Percentiles rank a stretch among this genome's conserved stretches.
These are phyloP conservation scores for Chiroxiphia lanceolata DNA, from an alignment of 2,797 vertebrate genomes.

Conservation along the genomic window DNA sequence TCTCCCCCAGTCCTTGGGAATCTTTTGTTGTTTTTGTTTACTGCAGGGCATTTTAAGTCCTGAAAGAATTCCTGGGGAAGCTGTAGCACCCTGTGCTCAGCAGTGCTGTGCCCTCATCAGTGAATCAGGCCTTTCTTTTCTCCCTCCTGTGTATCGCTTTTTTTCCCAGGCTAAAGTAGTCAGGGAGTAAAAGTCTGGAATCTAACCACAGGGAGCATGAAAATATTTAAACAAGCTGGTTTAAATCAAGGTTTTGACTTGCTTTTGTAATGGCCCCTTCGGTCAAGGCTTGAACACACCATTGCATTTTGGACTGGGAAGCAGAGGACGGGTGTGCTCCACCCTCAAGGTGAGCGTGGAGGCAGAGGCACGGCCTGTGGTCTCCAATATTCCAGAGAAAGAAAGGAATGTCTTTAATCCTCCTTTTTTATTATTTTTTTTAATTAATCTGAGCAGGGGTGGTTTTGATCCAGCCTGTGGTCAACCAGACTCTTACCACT, in stretches of 20 bases:
- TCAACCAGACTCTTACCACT: fast-evolving
- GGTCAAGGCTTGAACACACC: background rate
- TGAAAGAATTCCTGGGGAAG: background rate
- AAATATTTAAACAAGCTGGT: slow-evolving; percentile 42
- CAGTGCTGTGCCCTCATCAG: background rate
- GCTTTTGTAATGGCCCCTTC: background rate
- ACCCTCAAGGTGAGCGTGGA: fast-evolving
- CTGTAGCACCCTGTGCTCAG: slow-evolving; percentile 8
- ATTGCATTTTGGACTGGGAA: background rate
- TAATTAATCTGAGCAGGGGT: background rate
- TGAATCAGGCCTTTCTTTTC: slow-evolving; percentile 47
- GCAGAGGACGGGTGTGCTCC: background rate
- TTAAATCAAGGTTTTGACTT: slow-evolving; percentile 35
- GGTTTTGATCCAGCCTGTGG: background rate
- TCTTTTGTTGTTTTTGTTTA: slow-evolving; percentile 36
- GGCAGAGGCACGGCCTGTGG: background rate
- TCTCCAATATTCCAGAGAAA: background rate
- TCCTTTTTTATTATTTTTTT: background rate
- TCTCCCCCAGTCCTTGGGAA: background rate
- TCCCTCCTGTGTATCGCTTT: fast-evolving
- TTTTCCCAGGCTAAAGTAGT: slow-evolving; percentile 11
- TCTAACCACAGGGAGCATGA: background rate
- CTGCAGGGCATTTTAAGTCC: background rate
- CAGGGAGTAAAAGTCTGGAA: slow-evolving; percentile 25
- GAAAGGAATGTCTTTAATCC: background rate